These are phyloP conservation scores for Dreissena polymorpha DNA, from an alignment of 1,140 invertebrate species.

Conservation along the genomic window DNA sequence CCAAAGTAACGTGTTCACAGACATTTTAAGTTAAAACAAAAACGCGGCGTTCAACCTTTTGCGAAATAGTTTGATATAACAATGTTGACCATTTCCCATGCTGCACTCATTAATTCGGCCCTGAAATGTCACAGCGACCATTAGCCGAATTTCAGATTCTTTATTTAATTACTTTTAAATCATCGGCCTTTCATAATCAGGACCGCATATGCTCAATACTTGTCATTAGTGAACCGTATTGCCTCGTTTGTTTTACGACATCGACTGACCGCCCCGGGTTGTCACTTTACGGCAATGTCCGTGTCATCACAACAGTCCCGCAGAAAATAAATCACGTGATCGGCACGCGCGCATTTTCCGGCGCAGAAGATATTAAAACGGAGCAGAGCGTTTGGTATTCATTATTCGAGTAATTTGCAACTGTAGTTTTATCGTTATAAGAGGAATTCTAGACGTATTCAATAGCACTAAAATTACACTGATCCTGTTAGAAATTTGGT, in stretches of 20 bases:
- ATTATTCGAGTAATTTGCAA: slow-evolving; percentile 43
- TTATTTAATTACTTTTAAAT: no score
- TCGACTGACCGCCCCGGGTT: slow-evolving; percentile 42
- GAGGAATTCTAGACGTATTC: slow-evolving; percentile 6
- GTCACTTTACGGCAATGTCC: slow-evolving; percentile 39
- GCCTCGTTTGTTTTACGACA: slow-evolving; percentile 21
- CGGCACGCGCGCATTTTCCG: slow-evolving; percentile 25
- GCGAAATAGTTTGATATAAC: no score
- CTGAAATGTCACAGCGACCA: no score
- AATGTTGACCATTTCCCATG: no score
- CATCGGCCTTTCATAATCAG: neutral
- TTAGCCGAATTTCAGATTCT: no score
- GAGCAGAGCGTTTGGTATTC: slow-evolving; percentile 28
- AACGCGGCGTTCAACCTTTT: no score
- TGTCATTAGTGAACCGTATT: slow-evolving; percentile 25
- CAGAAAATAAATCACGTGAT: slow-evolving; percentile 41
- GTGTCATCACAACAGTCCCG: slow-evolving; percentile 39
- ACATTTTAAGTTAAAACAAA: no score
- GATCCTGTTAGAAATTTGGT: neutral
- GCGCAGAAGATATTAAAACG: slow-evolving; percentile 35
- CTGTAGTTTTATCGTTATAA: slow-evolving; percentile 39
- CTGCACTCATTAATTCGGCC: no score
- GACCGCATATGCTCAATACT: slow-evolving; percentile 44
- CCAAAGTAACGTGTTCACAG: no score
- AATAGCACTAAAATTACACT: slow-evolving; percentile 42